Evolutionary conservation across 2,113 vertebrate genomes (phyloP), one percentile per base, ranked within the genome.

Genomic region (Spea multiplicata): DNA sequence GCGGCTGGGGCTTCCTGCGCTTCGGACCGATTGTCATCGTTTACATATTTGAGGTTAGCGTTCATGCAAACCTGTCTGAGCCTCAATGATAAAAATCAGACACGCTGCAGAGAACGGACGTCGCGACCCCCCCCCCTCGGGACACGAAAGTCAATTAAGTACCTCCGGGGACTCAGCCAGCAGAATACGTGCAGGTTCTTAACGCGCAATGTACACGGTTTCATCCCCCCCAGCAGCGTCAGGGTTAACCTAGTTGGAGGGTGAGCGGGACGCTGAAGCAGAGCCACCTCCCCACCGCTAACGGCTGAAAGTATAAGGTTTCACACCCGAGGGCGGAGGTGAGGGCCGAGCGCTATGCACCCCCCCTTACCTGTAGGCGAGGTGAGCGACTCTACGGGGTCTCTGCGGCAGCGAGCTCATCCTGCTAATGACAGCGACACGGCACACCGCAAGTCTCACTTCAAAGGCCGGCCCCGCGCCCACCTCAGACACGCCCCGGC

Each of bases 221-320:
- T 30, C 1, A 30, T 30, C 30, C 30, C 30, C 30, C 30, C 30
- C 30, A 30, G 30, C 30, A 30, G 30, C 30, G 30, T 30, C 30
- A 30, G 30, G 30, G 30, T 30, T 30, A 30, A 30, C 30, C 30
- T 30, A 30, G 30, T 30, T 30, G 30, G 30, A 30, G 30, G 30
- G 30, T 30, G 30, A 30, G 30, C 30, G 30, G 30, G 30, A 30
- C 30, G 59, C 14, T 61, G 8, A 61, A 61, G 5, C 14, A n/a
- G 59, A 61, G 10, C 5, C 59, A 2, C 59, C 59, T 61, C 59
- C 59, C 59, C 59, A 61, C 14, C 9, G 59, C 59, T 70, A 70
- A 70, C 67, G 13, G 67, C 45, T 46, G n/a, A n/a, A 70, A 50
- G 47, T 48, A 70, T 70, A 49, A n/a, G 6, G 67, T 70, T 48